These are phyloP conservation scores for Lithosia quadra DNA, from an alignment of 2,888 invertebrate species.

Conservation along the genomic window DNA sequence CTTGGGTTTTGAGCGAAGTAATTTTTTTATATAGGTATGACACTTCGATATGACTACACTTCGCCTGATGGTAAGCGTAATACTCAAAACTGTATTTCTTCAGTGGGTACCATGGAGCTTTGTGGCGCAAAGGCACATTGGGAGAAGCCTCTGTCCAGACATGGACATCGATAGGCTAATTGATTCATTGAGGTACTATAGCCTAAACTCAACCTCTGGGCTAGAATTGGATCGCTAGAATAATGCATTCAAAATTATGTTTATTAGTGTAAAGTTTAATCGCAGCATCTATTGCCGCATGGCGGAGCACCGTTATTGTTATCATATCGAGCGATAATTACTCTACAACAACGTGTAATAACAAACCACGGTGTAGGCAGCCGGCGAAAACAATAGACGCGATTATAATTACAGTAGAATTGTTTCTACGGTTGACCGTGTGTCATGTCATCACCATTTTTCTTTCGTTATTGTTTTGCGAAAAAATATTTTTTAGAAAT, in stretches of 20 bases:
- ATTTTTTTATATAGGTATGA: too few relatives aligned
- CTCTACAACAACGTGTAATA: slow-evolving; percentile 9
- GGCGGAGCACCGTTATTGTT: neutral
- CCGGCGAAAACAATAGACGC: slow-evolving; percentile 13
- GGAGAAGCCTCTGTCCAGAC: too few relatives aligned
- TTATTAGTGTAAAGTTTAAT: slow-evolving; percentile 14
- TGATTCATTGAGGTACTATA: too few relatives aligned
- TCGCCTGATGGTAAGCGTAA: too few relatives aligned
- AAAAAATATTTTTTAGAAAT: neutral
- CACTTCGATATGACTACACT: too few relatives aligned
- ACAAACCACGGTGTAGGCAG: neutral
- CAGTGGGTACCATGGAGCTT: too few relatives aligned
- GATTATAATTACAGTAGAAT: slow-evolving; percentile 14
- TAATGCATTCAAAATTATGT: neutral
- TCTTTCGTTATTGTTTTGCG: neutral
- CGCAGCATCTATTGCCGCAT: slow-evolving; percentile 1
- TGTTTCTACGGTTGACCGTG: slow-evolving; percentile 12
- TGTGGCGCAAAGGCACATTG: too few relatives aligned
- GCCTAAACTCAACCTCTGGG: too few relatives aligned
- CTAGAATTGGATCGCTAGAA: too few relatives aligned
- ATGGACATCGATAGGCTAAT: too few relatives aligned
- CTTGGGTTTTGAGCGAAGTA: too few relatives aligned
- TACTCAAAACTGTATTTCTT: too few relatives aligned
- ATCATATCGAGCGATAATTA: slow-evolving; percentile 14
- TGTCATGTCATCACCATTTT: slow-evolving; percentile 5